Base-by-base conservation (phyloP, 2,797 vertebrate species). In the Iguana delicatissima region DNA sequence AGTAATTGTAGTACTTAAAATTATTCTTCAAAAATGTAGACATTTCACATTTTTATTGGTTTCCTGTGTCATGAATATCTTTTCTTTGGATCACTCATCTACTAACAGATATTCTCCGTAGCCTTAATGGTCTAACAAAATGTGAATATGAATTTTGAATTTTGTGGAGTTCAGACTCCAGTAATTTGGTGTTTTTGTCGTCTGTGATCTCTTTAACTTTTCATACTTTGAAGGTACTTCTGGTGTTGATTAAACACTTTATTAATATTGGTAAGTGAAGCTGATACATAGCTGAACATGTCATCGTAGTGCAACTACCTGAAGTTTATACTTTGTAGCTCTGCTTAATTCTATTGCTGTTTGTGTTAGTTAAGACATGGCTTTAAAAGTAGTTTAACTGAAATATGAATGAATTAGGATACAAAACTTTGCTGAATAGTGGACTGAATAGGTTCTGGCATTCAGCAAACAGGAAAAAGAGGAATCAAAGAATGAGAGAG, bases 111-210 rank as follows among this genome's bases (percentile, higher is more conserved):
- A 79, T 94, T 94, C 86, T 95, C 91, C 88, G 85, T 91, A 92
- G 88, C 89, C 93, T 93, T 91, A 87, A 38, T 90, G 90, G 90
- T 16, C 32, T 69, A 92, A 94, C 92, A 94, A 92, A 95, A 94
- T 92, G 93, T 89, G 88, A 94, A 38, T 93, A 81, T 97, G 97
- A 98, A 98, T 97, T 98, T 96, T 98, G 97, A 94, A 97, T 93
- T 91, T 87, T 92, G 1, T 94, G 92, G 93, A 97, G 95, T 93
- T 92, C 89, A 92, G 91, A 86, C 88, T 89, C 59, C 38, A 90
- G 92, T 91, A 95, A 96, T 92, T 67, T 94, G 95, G 91, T 93
- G 93, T 95, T 93, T 57, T 35, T 95, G 92, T 97, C 94, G 94
- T 94, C 93, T 93, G 86, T 95, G 95, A 96, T 91, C 95, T 95